Percentiles rank a stretch among this genome's conserved stretches.
These are phyloP conservation scores for Aethina tumida DNA, from an alignment of 1,140 invertebrate genomes.

Conservation along the genomic window DNA sequence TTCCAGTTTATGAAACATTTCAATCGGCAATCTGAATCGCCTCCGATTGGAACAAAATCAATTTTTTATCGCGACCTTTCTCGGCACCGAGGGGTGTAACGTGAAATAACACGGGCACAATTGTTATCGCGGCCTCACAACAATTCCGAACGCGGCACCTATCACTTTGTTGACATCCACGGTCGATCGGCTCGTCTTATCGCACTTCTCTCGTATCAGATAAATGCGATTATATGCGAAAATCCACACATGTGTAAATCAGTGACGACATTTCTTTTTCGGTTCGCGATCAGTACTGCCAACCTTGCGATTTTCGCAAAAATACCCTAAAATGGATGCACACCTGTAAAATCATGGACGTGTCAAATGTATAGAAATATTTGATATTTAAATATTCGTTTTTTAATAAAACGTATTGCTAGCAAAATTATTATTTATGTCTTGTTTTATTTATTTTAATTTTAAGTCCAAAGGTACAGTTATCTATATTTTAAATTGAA, in stretches of 20 bases:
- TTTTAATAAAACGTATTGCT: no score
- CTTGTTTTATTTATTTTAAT: no score
- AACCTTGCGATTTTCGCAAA: slow-evolving; percentile 13
- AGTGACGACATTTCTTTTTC: slow-evolving; percentile 32
- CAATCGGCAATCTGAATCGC: slow-evolving; percentile 12
- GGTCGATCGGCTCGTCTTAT: slow-evolving; percentile 14
- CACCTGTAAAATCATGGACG: no score
- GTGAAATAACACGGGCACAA: no score
- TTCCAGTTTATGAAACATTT: slow-evolving; percentile 18
- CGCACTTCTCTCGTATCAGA: slow-evolving; percentile 12
- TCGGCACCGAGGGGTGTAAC: slow-evolving; percentile 21
- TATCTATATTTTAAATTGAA: no score
- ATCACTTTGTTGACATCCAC: slow-evolving; percentile 15
- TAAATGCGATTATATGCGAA: slow-evolving; percentile 25
- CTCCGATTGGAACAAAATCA: slow-evolving; percentile 23
- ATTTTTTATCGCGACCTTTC: slow-evolving; percentile 23
- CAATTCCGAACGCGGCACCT: slow-evolving; percentile 13
- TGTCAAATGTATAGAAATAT: no score
- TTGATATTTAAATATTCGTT: no score
- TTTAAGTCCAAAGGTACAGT: no score
- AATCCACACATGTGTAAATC: slow-evolving; percentile 33
- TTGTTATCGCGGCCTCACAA: slow-evolving; percentile 4
- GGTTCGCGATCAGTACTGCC: slow-evolving; percentile 25
- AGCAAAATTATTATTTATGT: no score
- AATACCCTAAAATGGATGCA: slow-evolving; percentile 4